These are phyloP conservation scores for Loriculus beryllinus DNA, from an alignment of 2,797 vertebrate species.

Conservation along the genomic window DNA sequence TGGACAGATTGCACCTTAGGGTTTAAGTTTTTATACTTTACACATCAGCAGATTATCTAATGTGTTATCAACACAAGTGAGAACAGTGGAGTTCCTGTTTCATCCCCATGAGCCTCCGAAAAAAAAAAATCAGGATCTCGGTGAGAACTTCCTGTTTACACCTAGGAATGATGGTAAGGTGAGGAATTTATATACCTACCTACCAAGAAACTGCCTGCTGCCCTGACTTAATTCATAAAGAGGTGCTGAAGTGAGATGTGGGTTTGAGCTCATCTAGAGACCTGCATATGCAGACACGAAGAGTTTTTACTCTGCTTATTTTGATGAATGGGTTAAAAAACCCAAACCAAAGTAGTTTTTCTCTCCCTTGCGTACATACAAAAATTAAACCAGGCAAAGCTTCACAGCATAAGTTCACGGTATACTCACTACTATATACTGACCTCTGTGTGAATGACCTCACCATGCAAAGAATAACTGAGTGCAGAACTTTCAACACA, in stretches of 20 bases:
- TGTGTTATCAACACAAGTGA: neutral
- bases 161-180: slow-evolving; percentile 1
- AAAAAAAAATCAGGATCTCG: neutral
- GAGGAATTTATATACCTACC: neutral
- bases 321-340: neutral
- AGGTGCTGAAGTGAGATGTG: neutral
- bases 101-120: neutral
- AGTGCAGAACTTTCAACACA: neutral
- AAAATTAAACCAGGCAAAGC: neutral
- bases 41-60: neutral
- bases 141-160: neutral
- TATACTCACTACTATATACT: neutral
- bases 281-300: neutral
- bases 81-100: neutral
- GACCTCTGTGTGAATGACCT: neutral
- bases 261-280: neutral
- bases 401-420: neutral
- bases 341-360: neutral
- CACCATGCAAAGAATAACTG: neutral
- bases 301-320: neutral
- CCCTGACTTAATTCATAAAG: neutral
- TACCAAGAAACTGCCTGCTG: neutral
- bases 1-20: neutral
- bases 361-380: neutral
- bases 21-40: neutral